Base-by-base conservation (phyloP, 1,140 invertebrate genomes). In the Hesperophylax magnus region DNA sequence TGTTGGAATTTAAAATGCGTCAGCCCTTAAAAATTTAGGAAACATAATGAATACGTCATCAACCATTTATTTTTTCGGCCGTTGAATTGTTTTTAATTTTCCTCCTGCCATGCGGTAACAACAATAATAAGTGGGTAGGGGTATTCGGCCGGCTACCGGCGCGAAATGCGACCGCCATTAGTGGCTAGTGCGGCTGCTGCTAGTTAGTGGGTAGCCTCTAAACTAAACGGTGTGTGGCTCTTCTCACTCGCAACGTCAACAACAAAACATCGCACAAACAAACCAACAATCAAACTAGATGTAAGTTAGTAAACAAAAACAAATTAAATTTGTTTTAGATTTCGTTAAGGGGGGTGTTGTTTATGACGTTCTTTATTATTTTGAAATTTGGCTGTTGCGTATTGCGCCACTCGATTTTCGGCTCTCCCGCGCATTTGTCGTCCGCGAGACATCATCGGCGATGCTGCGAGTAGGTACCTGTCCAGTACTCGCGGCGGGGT, bases 151-250 rank as follows among this genome's bases (percentile, higher is more conserved):
- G 14, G 24, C 15, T 18, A 39, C 63, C 63, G 56, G 56, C 56
- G 56, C 20, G 20, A 58, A 58, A 58, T 58, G 56, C 20, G 56
- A 58, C 18, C 56, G 20, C 56, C 56, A 58, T 58, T 58, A 58
- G 56, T 5, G n/a, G n/a, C n/a, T n/a, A n/a, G n/a, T n/a, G n/a
- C n/a, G n/a, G n/a, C n/a, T n/a, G 56, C 56, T n/a, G 56, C 56
- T 58, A 58, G 56, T 58, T 58, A 58, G 56, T 22, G 56, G 56
- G 56, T 58, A 58, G 20, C 56, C 56, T 58, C 56, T 58, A 58
- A 58, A 47, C 39, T 47, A 47, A 47, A 58, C 56, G n/a, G 56
- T 22, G 56, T n/a, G 56, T 58, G 20, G 56, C n/a, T n/a, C 18
- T 22, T 22, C 39, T 47, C 39, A 47, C n/a, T 22, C 56, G n/a